Evolutionary conservation across 1,140 invertebrate species (phyloP).

Genomic region (Microplitis mediator): DNA sequence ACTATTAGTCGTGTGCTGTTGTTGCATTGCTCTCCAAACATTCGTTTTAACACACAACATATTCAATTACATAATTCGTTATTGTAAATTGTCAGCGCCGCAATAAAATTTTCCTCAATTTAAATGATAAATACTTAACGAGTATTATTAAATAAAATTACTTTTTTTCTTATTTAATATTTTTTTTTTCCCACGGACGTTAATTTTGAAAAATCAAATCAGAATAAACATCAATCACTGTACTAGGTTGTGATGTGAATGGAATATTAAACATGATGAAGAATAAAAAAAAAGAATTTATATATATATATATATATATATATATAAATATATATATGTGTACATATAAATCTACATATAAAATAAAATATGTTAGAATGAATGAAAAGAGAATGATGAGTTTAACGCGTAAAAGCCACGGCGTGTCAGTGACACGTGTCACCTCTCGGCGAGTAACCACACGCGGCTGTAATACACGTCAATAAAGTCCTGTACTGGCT

Average conservation of each 20-base stretch:
- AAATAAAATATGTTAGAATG: conserved; percentile 8
- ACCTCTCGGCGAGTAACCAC: conserved; percentile 16
- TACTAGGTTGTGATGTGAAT: background rate
- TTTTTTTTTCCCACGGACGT: background rate
- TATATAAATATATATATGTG: background rate
- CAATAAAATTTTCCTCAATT: too few relatives aligned
- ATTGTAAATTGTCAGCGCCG: too few relatives aligned
- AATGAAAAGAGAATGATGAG: conserved; percentile 18
- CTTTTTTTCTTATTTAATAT: background rate
- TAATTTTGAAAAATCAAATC: background rate
- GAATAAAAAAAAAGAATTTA: background rate
- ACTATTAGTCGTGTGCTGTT: too few relatives aligned
- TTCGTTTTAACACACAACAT: too few relatives aligned
- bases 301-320: background rate
- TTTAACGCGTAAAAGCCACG: conserved; percentile 25
- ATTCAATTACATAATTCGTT: too few relatives aligned
- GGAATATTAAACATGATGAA: conserved; percentile 12
- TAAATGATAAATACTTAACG: too few relatives aligned
- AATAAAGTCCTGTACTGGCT: conserved; percentile 19
- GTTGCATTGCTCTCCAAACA: too few relatives aligned
- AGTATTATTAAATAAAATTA: background rate
- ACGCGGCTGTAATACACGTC: conserved; percentile 33
- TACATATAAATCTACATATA: background rate
- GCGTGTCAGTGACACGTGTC: conserved; percentile 37
- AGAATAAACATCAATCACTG: background rate